Conservation (phyloP, 2,888 invertebrate species). For the Sphaerophoria rueppellii region DNA sequence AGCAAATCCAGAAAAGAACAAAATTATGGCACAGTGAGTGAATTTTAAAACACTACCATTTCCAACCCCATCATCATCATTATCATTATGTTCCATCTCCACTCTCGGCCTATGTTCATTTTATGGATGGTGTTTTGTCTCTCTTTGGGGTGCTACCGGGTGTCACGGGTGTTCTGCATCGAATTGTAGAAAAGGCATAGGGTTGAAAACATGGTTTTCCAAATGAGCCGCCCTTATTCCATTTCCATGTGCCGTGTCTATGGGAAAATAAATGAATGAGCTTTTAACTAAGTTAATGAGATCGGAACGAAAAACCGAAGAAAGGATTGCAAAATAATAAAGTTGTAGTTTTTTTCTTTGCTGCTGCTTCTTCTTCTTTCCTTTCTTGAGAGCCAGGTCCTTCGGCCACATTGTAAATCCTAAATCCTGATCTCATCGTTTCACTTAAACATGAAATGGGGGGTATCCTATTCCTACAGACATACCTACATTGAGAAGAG, state of each 20-base stretch:
- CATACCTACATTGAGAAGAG: not conserved
- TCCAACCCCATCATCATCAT: slow-evolving; percentile 41
- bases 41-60: slow-evolving; percentile 57
- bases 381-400: not conserved
- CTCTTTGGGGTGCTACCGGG: slow-evolving; percentile 1
- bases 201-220: slow-evolving; percentile 59
- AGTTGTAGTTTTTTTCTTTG: slow-evolving; percentile 56
- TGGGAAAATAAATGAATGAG: slow-evolving; percentile 70
- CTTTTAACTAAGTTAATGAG: slow-evolving; percentile 73
- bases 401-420: slow-evolving; percentile 27
- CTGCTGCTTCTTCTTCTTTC: not conserved
- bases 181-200: slow-evolving; percentile 2
- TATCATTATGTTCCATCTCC: slow-evolving; percentile 42
- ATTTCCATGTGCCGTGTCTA: slow-evolving; percentile 45
- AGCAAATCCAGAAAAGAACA: slow-evolving; percentile 53
- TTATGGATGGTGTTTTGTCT: not conserved
- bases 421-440: slow-evolving; percentile 39
- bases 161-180: not conserved
- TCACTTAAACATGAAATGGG: slow-evolving; percentile 29
- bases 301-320: slow-evolving; percentile 69
- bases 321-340: slow-evolving; percentile 69
- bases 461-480: not conserved
- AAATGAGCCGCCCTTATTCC: slow-evolving; percentile 71
- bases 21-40: slow-evolving; percentile 69
- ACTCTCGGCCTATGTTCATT: slow-evolving; percentile 48